Percentiles rank a stretch among this genome's conserved stretches.
Conservation (phyloP, 1,140 invertebrate genomes). For the Tribolium castaneum region DNA sequence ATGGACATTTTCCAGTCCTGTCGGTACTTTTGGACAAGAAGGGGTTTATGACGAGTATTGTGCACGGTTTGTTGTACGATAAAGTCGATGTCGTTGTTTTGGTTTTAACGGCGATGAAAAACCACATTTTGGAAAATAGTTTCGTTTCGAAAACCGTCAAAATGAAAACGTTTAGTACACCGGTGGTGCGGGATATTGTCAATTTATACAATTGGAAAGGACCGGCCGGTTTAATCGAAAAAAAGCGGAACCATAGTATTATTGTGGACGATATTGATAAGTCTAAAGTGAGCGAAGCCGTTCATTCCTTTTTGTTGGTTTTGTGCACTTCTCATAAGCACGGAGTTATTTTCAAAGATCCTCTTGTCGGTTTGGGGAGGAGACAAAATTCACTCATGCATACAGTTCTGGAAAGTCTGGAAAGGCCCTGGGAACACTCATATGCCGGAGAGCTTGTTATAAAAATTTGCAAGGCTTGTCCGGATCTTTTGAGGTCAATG, state of each 20-base stretch:
- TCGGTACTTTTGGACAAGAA: conserved; percentile 76
- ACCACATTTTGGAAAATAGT: conserved; percentile 75
- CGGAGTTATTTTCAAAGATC: conserved; percentile 76
- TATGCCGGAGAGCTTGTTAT: conserved; percentile 73
- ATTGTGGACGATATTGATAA: conserved; percentile 65
- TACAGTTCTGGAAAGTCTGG: conserved; percentile 71
- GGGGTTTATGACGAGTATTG: conserved; percentile 72
- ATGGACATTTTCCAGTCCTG: conserved; percentile 73
- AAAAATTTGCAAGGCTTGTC: conserved; percentile 75
- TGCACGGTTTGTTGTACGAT: conserved; percentile 76
- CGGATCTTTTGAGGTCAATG: conserved; percentile 76
- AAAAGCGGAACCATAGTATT: conserved; percentile 49
- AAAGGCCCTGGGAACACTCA: conserved; percentile 75
- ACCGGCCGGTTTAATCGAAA: conserved; percentile 66
- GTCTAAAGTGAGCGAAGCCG: conserved; percentile 68
- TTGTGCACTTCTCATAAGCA: conserved; percentile 77
- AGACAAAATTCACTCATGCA: conserved; percentile 74
- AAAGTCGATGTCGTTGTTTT: conserved; percentile 72
- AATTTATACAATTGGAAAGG: conserved; percentile 82
- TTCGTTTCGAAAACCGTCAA: conserved; percentile 79
- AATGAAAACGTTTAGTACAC: conserved; percentile 76
- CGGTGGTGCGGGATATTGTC: conserved; percentile 73
- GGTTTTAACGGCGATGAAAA: conserved; percentile 75
- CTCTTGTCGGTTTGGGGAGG: conserved; percentile 67
- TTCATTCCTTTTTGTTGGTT: conserved; percentile 75